phyloP scores from a whole-genome alignment of 2,113 vertebrate species.

The Myiozetetes cayanensis region DNA sequence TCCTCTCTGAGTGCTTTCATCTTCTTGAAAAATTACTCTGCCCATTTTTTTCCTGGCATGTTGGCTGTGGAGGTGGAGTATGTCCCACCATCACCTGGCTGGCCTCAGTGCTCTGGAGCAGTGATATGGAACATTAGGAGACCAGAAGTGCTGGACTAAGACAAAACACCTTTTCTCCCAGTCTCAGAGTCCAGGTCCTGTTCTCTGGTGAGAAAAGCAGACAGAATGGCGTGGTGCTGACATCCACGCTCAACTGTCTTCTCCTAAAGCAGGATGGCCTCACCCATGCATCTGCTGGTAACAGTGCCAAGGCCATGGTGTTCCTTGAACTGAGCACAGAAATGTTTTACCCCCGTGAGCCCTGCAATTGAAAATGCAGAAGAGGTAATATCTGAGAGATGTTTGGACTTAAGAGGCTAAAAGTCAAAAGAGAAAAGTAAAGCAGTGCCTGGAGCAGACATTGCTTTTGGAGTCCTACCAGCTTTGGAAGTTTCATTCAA shows the following conservation, averaged over 20 bases:
- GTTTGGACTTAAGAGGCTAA: not conserved
- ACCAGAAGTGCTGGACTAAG: not conserved
- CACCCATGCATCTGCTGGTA: not conserved
- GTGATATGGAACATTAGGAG: not conserved
- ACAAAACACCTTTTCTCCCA: not conserved
- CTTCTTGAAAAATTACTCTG: not conserved
- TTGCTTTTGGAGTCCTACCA: slow-evolving; percentile 20
- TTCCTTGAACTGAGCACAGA: not conserved
- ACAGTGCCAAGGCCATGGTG: not conserved
- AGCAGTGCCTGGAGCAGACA: not conserved
- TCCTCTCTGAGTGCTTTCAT: not conserved
- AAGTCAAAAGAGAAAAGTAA: not conserved
- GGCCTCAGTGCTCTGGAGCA: not conserved
- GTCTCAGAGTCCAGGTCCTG: not conserved
- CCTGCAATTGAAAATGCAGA: not conserved
- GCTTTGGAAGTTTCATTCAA: not conserved
- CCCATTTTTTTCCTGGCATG: not conserved
- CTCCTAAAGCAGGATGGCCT: not conserved
- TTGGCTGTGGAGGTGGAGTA: not conserved
- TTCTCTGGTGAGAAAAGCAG: not conserved
- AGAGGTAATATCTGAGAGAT: not conserved
- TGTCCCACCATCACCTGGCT: not conserved
- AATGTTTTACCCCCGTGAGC: not conserved
- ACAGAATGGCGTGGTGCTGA: not conserved
- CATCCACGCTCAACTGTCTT: not conserved